Conservation (phyloP, 2,888 invertebrate species). For the Dendrolimus pini region DNA sequence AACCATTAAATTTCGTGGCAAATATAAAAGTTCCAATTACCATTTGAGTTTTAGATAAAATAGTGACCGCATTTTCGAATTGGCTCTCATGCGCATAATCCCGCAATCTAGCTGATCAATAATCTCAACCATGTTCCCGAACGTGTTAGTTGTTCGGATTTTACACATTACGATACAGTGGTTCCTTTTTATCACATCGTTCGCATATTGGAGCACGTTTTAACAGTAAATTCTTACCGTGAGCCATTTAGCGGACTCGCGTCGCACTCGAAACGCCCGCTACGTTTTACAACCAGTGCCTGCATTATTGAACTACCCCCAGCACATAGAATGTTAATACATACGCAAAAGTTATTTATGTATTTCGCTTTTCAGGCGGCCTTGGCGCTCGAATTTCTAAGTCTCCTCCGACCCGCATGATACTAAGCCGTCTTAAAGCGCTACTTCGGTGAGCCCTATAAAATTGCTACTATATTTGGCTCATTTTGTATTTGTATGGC, state of each 20-base stretch:
- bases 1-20: too few species aligned
- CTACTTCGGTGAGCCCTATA: not conserved
- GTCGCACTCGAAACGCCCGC: slow-evolving; percentile 31
- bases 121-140: not conserved
- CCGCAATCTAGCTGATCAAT: slow-evolving; percentile 1
- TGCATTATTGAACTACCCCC: slow-evolving; percentile 57
- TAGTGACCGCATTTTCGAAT: not conserved
- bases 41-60: too few species aligned
- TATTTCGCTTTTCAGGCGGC: slow-evolving; percentile 11
- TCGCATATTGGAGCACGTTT: slow-evolving; percentile 59
- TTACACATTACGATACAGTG: slow-evolving; percentile 39
- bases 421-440: not conserved
- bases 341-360: slow-evolving; percentile 38
- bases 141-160: slow-evolving; percentile 13
- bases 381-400: slow-evolving; percentile 14
- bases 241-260: slow-evolving; percentile 59
- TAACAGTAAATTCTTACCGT: slow-evolving; percentile 54
- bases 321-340: slow-evolving; percentile 44
- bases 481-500: slow-evolving; percentile 4
- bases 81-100: not conserved
- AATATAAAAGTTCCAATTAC: too few species aligned
- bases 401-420: slow-evolving; percentile 3
- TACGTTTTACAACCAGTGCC: slow-evolving; percentile 52
- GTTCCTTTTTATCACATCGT: slow-evolving; percentile 58
- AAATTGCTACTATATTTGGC: not conserved